These are phyloP conservation scores for Caenorhabditis zanzibari DNA, from an alignment of 2,888 invertebrate genomes.

Conservation along the genomic window DNA sequence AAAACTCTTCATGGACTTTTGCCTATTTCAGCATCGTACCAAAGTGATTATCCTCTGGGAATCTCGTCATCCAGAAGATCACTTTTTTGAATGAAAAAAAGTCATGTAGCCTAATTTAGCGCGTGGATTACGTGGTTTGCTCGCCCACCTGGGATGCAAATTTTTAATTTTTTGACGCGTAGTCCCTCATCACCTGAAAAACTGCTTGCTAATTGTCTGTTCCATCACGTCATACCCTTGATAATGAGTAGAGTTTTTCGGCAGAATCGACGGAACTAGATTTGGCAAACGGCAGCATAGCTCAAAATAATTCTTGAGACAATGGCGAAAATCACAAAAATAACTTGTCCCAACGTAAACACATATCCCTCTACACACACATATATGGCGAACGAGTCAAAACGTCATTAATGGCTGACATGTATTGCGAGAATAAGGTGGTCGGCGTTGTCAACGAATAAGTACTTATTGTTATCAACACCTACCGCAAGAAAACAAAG, in stretches of 20 bases:
- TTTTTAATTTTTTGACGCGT: not conserved
- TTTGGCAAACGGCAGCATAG: slow-evolving; percentile 9
- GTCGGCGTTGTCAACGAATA: slow-evolving; percentile 21
- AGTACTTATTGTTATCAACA: slow-evolving; percentile 51
- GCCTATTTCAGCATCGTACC: not conserved
- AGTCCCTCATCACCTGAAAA: slow-evolving; percentile 22
- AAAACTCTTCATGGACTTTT: slow-evolving; percentile 30
- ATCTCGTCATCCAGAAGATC: slow-evolving; percentile 47
- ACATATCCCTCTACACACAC: not conserved
- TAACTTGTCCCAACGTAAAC: slow-evolving; percentile 50
- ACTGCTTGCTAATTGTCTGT: slow-evolving; percentile 23
- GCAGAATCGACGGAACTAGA: slow-evolving; percentile 14
- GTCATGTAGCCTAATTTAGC: slow-evolving; percentile 18
- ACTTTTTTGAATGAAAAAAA: slow-evolving; percentile 20
- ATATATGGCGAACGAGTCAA: slow-evolving; percentile 7
- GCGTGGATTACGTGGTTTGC: slow-evolving; percentile 43
- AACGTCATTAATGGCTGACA: slow-evolving; percentile 37
- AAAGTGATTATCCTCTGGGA: slow-evolving; percentile 29
- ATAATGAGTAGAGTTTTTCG: slow-evolving; percentile 1
- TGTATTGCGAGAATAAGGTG: slow-evolving; percentile 8
- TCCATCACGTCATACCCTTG: slow-evolving; percentile 38
- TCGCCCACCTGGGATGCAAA: slow-evolving; percentile 41
- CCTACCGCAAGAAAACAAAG: slow-evolving; percentile 12
- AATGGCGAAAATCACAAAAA: slow-evolving; percentile 48
- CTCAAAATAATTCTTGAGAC: slow-evolving; percentile 51